Evolutionary conservation across 2,797 vertebrate genomes (phyloP), one percentile per base, ranked within the genome.

Genomic region (Neoniphon sammara): DNA sequence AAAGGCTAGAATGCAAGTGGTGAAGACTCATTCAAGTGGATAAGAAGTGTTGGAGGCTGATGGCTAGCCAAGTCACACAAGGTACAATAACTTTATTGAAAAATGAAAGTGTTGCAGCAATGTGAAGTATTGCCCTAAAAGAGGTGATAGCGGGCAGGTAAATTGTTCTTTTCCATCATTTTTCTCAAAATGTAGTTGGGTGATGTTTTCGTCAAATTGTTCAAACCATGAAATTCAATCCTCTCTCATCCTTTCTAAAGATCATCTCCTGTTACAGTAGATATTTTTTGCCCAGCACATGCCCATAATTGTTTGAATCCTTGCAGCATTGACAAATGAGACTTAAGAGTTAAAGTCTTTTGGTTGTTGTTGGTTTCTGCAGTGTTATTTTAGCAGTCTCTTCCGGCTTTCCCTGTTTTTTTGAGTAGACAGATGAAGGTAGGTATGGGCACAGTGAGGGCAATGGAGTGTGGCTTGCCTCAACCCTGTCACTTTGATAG

Each of bases 401-500:
- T 94, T 94, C 93, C 94, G 85, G 93, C 93, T 91, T 93, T 93
- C 82, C 94, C 91, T 66, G 71, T 58, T 70, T 84, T 78, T 64
- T 71, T 86, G 85, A 93, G 91, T 81, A 93, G 92, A 93, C 88
- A 86, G 91, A 96, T 93, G 93, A 94, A 88, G 90, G 87, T 91
- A 91, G 89, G 90, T 92, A 89, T 77, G 86, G 91, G 93, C 92
- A 91, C 87, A 88, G 91, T 91, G 93, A 93, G 95, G 91, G 93
- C 95, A 95, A 92, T 91, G 93, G 90, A 96, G 95, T 96, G 94
- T 96, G 94, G 92, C 94, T 93, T 87, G 53, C 88, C 92, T 94
- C 94, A 94, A 94, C 94, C 94, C 95, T 97, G 96, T 98, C 97
- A 98, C 91, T 95, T 95, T 97, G 97, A 98, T 96, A 92, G 95